Evolutionary conservation across 2,113 vertebrate genomes (phyloP).

Genomic region (Psittacus erithacus): DNA sequence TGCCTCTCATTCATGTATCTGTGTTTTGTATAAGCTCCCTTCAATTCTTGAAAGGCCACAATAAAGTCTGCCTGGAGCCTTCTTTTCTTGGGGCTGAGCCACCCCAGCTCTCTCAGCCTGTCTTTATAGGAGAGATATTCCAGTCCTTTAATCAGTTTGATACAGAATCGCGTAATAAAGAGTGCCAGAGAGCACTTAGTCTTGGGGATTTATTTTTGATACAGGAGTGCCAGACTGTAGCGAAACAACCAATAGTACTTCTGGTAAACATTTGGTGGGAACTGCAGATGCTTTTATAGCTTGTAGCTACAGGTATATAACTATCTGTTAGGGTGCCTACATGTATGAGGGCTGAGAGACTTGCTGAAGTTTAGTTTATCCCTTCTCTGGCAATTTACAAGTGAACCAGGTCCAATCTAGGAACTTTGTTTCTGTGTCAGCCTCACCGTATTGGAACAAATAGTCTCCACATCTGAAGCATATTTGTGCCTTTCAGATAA

Average conservation of each 20-base stretch:
- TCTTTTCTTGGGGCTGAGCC: not conserved
- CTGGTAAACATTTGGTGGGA: not conserved
- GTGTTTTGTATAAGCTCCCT: not conserved
- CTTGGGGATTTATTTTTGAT: not conserved
- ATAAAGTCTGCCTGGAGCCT: not conserved
- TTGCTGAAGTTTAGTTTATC: not conserved
- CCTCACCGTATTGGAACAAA: not conserved
- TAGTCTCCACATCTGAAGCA: not conserved
- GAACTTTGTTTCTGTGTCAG: not conserved
- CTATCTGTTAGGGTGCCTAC: not conserved
- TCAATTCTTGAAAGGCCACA: not conserved
- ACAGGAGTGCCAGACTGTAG: not conserved
- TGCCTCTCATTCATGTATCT: not conserved
- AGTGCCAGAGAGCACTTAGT: not conserved
- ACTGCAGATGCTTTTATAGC: not conserved
- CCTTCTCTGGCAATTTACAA: not conserved
- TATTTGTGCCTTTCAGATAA: not conserved
- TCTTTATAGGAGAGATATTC: not conserved
- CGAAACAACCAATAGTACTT: not conserved
- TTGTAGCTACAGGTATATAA: not conserved
- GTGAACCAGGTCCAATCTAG: not conserved
- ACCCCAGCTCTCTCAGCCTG: not conserved
- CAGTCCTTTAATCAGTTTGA: not conserved
- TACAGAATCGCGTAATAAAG: not conserved
- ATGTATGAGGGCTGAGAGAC: not conserved